phyloP scores from a whole-genome alignment of 2,888 invertebrate species.

The Palloptera scutellata region DNA sequence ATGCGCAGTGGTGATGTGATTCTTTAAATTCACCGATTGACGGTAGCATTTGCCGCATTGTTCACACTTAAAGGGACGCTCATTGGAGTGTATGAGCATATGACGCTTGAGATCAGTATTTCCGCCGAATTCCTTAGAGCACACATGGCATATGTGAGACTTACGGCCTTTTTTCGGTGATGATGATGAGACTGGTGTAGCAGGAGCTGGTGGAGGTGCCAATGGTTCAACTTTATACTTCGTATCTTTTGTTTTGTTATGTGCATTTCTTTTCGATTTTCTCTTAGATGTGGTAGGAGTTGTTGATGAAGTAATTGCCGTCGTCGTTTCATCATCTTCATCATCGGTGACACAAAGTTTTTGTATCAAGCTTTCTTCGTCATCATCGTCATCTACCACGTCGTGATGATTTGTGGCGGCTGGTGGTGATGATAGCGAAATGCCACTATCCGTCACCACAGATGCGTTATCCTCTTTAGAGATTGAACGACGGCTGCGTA shows the following conservation, averaged over 20 bases:
- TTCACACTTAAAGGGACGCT: slow-evolving; percentile 71
- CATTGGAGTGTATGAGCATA: slow-evolving; percentile 71
- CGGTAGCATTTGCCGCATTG: slow-evolving; percentile 72
- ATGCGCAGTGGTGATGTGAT: slow-evolving; percentile 67
- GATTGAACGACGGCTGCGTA: slow-evolving; percentile 57
- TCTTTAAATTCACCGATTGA: slow-evolving; percentile 72
- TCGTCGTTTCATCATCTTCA: slow-evolving; percentile 24
- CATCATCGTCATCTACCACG: slow-evolving; percentile 28
- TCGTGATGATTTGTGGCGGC: slow-evolving; percentile 36
- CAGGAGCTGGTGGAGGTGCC: slow-evolving; percentile 21
- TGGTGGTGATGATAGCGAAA: slow-evolving; percentile 58
- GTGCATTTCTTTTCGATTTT: neutral
- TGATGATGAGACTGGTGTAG: neutral
- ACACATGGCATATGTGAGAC: slow-evolving; percentile 70
- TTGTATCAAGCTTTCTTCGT: slow-evolving; percentile 38
- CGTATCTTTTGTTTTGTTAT: too few species aligned
- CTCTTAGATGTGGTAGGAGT: neutral
- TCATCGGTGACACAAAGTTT: slow-evolving; percentile 36
- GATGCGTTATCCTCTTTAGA: slow-evolving; percentile 60
- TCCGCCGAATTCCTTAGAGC: slow-evolving; percentile 71
- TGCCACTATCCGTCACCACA: slow-evolving; percentile 57
- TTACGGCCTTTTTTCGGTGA: slow-evolving; percentile 47
- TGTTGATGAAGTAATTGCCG: slow-evolving; percentile 17
- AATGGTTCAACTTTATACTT: slow-evolving; percentile 6
- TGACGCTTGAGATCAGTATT: slow-evolving; percentile 75